Evolutionary conservation across 2,113 vertebrate species (phyloP), one percentile per base, ranked within the genome.

Genomic region (Burhinus oedicnemus): DNA sequence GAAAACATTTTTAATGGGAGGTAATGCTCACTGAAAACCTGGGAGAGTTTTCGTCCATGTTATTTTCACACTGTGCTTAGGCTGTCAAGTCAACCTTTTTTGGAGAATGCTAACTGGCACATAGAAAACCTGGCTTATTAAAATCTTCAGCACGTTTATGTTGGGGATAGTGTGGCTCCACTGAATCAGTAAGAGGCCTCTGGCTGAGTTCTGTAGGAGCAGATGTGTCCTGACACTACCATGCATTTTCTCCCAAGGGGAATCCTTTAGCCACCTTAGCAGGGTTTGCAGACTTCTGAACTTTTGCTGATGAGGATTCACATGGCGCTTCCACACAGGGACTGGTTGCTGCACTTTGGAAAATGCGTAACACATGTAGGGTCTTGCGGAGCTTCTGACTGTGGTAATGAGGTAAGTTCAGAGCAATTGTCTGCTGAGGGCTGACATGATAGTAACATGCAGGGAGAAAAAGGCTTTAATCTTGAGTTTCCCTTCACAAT

Each of bases 291-390:
- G 62, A 29, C 32, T 5, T 58, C 19, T 10, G 81, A 58, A 44
- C 79, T 87, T 57, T 7, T 55, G 44, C 34, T 69, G 62, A 7
- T 52, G 79, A 45, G 52, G 47, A 16, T 44, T 72, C 26, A 2
- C 6, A 3, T 1, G 7, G 34, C 1, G 4, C 34, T 64, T 60
- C 57, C 3, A 2, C 1, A 1, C 27, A 60, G 15, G 15, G 38
- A 15, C 47, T 60, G 44, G 10, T 12, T 74, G 49, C 12, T 62
- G 12, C 19, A 18, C 40, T 54, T 5, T 57, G 76, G 76, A 69
- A 44, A 71, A 57, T 6, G 20, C 11, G 26, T 32, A 38, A 11
- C 21, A 8, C 1, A 5, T 23, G 44, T 26, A 47, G 65, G 69
- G 42, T 92, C 40, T 80, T 27, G 2, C 2, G 3, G 58, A 70